phyloP scores from a whole-genome alignment of 2,797 vertebrate species.

The Parauchenoglanis ngamensis region DNA sequence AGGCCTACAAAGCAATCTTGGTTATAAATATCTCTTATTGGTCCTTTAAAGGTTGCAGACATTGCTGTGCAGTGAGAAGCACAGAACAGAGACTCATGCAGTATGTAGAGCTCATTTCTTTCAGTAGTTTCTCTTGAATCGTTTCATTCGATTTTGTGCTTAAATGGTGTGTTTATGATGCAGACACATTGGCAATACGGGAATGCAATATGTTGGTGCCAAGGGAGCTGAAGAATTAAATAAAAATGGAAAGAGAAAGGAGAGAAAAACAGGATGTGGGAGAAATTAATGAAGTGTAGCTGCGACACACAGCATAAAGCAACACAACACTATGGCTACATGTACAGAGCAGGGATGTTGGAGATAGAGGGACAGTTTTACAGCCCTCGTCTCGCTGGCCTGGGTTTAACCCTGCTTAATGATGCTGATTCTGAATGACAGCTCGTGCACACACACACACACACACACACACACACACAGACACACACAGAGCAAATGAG shows the following conservation, averaged over 20 bases:
- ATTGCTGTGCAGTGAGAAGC: background rate
- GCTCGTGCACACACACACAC: slow-evolving; percentile 41
- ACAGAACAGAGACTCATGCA: background rate
- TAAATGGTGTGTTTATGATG: background rate
- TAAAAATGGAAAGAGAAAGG: background rate
- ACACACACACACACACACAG: slow-evolving; percentile 38
- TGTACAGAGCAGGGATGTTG: background rate
- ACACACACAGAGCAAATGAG: slow-evolving; percentile 52
- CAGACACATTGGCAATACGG: background rate
- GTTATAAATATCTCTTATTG: background rate
- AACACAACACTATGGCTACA: background rate
- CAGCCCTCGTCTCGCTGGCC: slow-evolving; percentile 42
- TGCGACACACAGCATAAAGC: background rate
- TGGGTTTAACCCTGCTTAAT: slow-evolving; percentile 63
- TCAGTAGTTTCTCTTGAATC: background rate
- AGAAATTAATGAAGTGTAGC: background rate
- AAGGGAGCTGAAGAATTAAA: background rate
- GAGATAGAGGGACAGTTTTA: background rate
- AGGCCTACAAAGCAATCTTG: background rate
- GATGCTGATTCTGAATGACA: slow-evolving; percentile 62
- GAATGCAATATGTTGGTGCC: background rate
- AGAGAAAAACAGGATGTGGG: background rate
- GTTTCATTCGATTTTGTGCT: background rate
- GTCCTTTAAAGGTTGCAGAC: background rate
- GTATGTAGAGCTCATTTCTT: background rate